These are phyloP conservation scores for Drosophila paramelanica DNA, from an alignment of 2,888 invertebrate species.

Conservation along the genomic window DNA sequence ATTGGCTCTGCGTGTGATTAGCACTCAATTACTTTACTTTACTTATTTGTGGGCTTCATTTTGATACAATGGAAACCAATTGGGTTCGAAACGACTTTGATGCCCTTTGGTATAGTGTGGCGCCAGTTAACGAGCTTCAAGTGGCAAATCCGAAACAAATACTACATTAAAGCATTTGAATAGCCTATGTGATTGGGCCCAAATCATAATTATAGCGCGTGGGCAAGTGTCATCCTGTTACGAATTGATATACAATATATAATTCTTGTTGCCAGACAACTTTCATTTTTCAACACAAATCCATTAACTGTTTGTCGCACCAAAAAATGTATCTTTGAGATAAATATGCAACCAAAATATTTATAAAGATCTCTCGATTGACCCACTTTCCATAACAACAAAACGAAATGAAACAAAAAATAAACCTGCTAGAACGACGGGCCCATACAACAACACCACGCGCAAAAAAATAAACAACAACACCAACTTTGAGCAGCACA, in stretches of 20 bases:
- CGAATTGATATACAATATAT: constrained; percentile 4
- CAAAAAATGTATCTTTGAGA: constrained; percentile 61
- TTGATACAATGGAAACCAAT: constrained; percentile 14
- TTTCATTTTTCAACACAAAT: constrained; percentile 71
- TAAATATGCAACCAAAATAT: constrained; percentile 75
- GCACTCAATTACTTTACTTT: constrained; percentile 73
- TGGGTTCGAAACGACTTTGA: constrained; percentile 15
- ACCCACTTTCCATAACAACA: constrained; percentile 73
- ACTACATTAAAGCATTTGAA: background rate
- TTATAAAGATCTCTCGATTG: constrained; percentile 79
- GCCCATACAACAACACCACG: constrained; percentile 11
- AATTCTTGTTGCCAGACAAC: constrained; percentile 54
- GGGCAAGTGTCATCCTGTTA: constrained; percentile 27
- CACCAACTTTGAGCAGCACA: constrained; percentile 5
- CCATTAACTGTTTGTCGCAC: constrained; percentile 73
- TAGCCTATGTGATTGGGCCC: background rate
- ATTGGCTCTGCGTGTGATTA: constrained; percentile 68
- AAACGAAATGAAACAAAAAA: constrained; percentile 48
- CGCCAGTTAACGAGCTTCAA: constrained; percentile 37
- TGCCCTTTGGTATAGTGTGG: constrained; percentile 19
- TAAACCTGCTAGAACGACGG: constrained; percentile 52
- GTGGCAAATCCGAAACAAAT: constrained; percentile 13
- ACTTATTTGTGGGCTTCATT: constrained; percentile 57
- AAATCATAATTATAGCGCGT: constrained; percentile 8
- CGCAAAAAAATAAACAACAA: constrained; percentile 32